These are phyloP conservation scores for Drosophila neutralis DNA, from an alignment of 2,888 invertebrate species.

Conservation along the genomic window DNA sequence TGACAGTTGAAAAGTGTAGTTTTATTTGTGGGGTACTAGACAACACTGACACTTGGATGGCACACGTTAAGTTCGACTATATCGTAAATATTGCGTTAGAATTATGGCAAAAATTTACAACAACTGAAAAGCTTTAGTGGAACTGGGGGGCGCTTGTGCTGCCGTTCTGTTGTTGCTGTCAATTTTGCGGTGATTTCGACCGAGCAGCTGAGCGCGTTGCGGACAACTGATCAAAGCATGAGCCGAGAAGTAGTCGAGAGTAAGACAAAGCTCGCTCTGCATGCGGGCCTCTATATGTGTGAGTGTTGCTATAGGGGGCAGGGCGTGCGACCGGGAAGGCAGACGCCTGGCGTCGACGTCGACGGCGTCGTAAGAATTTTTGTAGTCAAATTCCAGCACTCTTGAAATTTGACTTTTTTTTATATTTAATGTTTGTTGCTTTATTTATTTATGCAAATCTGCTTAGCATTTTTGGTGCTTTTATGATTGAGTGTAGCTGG, in stretches of 20 bases:
- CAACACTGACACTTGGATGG: constrained; percentile 46
- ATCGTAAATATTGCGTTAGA: constrained; percentile 36
- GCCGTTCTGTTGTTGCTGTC: constrained; percentile 67
- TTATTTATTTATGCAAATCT: constrained; percentile 73
- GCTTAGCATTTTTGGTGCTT: constrained; percentile 23
- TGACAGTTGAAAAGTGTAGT: constrained; percentile 28
- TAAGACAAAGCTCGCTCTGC: constrained; percentile 51
- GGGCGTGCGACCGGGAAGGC: constrained; percentile 12
- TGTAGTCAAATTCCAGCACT: constrained; percentile 72
- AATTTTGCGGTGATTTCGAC: constrained; percentile 70
- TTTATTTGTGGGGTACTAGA: constrained; percentile 16
- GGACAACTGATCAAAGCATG: constrained; percentile 72
- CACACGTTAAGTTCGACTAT: constrained; percentile 42
- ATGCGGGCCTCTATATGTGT: constrained; percentile 3
- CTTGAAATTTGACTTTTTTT: constrained; percentile 51
- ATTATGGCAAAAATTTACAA: constrained; percentile 75
- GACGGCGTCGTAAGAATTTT: constrained; percentile 42
- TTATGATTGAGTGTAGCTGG: constrained; percentile 36
- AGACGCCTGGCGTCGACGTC: constrained; percentile 4
- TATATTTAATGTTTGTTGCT: constrained; percentile 58
- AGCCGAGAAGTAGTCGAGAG: constrained; percentile 42
- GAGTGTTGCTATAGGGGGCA: neutral
- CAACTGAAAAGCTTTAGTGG: constrained; percentile 49
- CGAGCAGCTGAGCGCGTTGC: constrained; percentile 74
- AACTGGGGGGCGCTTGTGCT: constrained; percentile 23